Percentiles rank a stretch among this genome's conserved stretches.
Conservation (phyloP, 2,797 vertebrate species). For the Hapalemur alaotrensis region DNA sequence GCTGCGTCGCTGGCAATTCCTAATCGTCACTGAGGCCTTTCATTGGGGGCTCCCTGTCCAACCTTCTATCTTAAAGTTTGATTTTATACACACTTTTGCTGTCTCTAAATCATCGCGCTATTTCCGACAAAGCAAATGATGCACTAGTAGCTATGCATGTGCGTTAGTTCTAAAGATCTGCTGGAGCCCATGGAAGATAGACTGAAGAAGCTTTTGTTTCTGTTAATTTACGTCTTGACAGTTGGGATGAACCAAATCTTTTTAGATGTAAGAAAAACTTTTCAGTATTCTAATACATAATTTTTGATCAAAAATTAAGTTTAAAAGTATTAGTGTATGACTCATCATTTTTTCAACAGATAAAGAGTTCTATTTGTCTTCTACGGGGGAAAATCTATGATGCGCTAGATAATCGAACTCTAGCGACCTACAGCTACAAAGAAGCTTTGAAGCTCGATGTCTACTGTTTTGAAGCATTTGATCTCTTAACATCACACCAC, state of each 20-base stretch:
- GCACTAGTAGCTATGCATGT: no score
- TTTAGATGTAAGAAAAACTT: slow-evolving; percentile 53
- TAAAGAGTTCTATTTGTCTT: slow-evolving; percentile 98
- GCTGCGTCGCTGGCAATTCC: background rate
- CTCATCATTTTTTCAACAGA: slow-evolving; percentile 86
- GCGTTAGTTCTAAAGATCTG: background rate
- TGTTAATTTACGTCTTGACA: background rate
- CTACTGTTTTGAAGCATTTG: slow-evolving; percentile 99
- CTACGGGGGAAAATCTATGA: slow-evolving; percentile 98
- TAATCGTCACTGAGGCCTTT: background rate
- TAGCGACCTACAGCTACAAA: slow-evolving; percentile 98
- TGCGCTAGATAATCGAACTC: slow-evolving; percentile 95
- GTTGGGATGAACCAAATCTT: slow-evolving; percentile 39
- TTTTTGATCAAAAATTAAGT: slow-evolving; percentile 71
- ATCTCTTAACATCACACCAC: slow-evolving; percentile 97
- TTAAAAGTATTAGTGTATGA: slow-evolving; percentile 69
- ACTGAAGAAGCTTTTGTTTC: background rate
- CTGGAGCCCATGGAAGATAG: background rate
- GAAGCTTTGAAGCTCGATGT: slow-evolving; percentile 98
- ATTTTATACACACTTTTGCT: background rate
- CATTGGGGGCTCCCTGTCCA: background rate
- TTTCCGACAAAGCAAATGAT: background rate
- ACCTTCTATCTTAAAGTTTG: background rate
- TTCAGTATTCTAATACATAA: slow-evolving; percentile 45
- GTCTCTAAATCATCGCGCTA: background rate